Percentiles rank a stretch among this genome's conserved stretches.
Conservation (phyloP, 2,797 vertebrate genomes). For the Hemibagrus guttatus region DNA sequence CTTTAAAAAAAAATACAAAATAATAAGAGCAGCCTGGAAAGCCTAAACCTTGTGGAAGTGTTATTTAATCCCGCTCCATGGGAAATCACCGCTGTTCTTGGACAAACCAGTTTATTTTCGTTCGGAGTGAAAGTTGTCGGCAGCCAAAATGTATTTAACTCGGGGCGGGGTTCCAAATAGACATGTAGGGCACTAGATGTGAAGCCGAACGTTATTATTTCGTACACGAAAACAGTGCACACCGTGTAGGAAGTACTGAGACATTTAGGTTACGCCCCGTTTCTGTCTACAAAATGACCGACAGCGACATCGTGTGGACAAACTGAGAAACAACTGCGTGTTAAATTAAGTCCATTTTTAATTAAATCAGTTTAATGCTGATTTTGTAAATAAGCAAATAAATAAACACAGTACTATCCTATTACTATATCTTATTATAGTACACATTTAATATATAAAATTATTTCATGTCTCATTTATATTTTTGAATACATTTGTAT, state of each 20-base stretch:
- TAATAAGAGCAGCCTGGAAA: not conserved
- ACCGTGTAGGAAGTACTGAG: not conserved
- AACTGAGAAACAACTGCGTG: not conserved
- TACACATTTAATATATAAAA: too few species aligned
- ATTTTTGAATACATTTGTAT: too few species aligned
- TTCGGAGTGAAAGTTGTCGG: slow-evolving; percentile 10
- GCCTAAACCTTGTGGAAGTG: not conserved
- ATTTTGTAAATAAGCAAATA: not conserved
- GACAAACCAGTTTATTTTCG: slow-evolving; percentile 44
- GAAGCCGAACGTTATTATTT: not conserved
- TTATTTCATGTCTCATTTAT: too few species aligned
- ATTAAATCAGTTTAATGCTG: not conserved
- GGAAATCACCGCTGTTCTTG: slow-evolving; percentile 18
- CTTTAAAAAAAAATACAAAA: too few species aligned
- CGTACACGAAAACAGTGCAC: not conserved
- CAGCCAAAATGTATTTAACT: slow-evolving; percentile 28
- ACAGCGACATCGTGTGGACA: slow-evolving; percentile 16
- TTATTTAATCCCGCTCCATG: slow-evolving; percentile 9
- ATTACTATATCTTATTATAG: too few species aligned
- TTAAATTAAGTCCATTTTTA: not conserved
- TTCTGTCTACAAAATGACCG: not conserved
- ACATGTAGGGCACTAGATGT: not conserved
- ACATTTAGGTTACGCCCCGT: not conserved
- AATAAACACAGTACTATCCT: not conserved
- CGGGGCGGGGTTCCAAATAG: not conserved